Percentiles rank a stretch among this genome's conserved stretches.
phyloP scores from a whole-genome alignment of 2,797 vertebrate genomes.

The Spondyliosoma cantharus region DNA sequence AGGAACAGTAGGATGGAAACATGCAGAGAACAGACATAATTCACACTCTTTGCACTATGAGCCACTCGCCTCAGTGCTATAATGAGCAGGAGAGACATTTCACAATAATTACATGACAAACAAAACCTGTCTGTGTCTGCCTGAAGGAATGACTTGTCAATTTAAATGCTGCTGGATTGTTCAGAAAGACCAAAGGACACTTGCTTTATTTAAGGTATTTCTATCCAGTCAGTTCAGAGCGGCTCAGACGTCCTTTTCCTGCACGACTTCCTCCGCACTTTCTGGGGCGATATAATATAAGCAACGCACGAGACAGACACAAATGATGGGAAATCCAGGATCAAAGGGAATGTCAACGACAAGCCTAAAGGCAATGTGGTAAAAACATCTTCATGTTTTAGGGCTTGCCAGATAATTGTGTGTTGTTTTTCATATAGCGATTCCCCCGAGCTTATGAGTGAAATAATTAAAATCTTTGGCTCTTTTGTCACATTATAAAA shows the following conservation, averaged over 20 bases:
- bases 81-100: conserved; percentile 32
- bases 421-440: neutral
- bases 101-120: conserved; percentile 39
- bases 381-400: neutral
- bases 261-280: neutral
- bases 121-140: conserved; percentile 16
- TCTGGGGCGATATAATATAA: conserved; percentile 2
- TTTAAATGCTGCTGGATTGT: neutral
- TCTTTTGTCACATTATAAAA: neutral
- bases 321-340: neutral
- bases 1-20: conserved; percentile 10
- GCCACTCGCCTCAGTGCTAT: conserved; percentile 8
- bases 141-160: neutral
- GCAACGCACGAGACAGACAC: neutral
- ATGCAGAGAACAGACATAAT: conserved; percentile 9
- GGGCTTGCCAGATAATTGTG: neutral
- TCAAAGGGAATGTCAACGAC: no score
- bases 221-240: neutral
- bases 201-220: neutral
- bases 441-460: neutral
- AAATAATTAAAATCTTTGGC: no score
- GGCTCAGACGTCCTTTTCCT: conserved; percentile 6
- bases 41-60: conserved; percentile 24
- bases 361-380: neutral
- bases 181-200: neutral